These are phyloP conservation scores for Crotalus tigris DNA, from an alignment of 2,113 vertebrate genomes.

Conservation along the genomic window DNA sequence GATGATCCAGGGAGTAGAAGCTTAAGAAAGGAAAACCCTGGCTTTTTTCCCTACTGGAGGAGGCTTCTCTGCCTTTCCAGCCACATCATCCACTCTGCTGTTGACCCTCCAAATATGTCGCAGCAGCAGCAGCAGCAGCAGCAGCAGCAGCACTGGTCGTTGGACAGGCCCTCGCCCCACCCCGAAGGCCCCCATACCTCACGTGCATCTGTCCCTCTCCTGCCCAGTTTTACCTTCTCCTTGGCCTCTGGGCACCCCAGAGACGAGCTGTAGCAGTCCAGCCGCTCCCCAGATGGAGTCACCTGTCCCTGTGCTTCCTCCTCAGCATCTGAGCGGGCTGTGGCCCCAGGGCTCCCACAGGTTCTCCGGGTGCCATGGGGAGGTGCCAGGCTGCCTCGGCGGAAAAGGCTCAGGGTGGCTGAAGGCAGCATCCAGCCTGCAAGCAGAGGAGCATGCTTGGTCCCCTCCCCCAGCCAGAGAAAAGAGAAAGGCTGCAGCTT, in stretches of 20 bases:
- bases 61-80: too few relatives aligned
- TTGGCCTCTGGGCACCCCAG: not conserved
- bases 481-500: not conserved
- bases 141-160: rapidly evolving
- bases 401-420: not conserved
- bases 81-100: too few relatives aligned
- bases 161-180: not conserved
- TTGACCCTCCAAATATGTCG: not conserved
- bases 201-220: too few relatives aligned
- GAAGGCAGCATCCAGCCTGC: not conserved
- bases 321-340: not conserved
- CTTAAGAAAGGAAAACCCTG: not conserved
- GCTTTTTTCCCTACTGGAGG: too few relatives aligned
- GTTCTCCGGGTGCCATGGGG: not conserved
- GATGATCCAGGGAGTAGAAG: not conserved
- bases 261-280: not conserved
- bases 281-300: not conserved
- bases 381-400: not conserved
- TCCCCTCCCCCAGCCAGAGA: not conserved
- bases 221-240: not conserved
- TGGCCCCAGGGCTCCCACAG: not conserved
- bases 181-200: not conserved
- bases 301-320: not conserved
- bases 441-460: not conserved
- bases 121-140: not conserved